Evolutionary conservation across 2,888 invertebrate species (phyloP), one percentile per base, ranked within the genome.

Genomic region (Lottia scabra): DNA sequence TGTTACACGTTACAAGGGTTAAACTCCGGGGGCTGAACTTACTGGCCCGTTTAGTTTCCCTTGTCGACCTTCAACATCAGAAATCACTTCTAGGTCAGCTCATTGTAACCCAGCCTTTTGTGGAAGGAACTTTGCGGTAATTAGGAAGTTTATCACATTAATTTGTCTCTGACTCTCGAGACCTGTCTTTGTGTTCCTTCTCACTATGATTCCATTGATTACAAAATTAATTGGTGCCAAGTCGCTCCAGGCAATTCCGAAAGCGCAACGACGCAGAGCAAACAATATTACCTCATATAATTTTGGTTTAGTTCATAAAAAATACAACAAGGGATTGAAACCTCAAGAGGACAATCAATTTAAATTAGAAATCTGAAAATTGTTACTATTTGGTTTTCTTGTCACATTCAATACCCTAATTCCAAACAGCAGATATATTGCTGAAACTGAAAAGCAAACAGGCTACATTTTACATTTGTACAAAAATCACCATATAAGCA

Each of bases 141-240:
- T 70, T 70, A 70, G 56, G 70, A 38, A 70, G 70, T 70, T 70
- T 66, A 70, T 70, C 70, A 70, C 65, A 70, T 70, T 70, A 70
- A 70, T 70, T 70, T 66, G 70, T 46, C 65, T 70, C 23, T 38
- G 65, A 48, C 65, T 70, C 70, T 23, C 19, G 56, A 65, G 56
- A 66, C 56, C 65, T 13, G 27, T 43, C 63, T 56, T 70, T 70
- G 70, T 70, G 56, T 23, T 56, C 56, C 56, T 10, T 56, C 56
- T 19, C 56, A 56, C 19, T 56, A 23, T 56, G 56, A 56, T 56
- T 19, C 56, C 56, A 56, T 56, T 56, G 56, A 56, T 56, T 23
- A 56, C 19, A 56, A 23, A 56, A 56, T 56, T 56, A 56, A 56
- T 56, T 56, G 56, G 13, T 56, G 56, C 56, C 19, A 56, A 23